Base-by-base conservation (phyloP, 2,888 invertebrate species). In the Hololepta plana region DNA sequence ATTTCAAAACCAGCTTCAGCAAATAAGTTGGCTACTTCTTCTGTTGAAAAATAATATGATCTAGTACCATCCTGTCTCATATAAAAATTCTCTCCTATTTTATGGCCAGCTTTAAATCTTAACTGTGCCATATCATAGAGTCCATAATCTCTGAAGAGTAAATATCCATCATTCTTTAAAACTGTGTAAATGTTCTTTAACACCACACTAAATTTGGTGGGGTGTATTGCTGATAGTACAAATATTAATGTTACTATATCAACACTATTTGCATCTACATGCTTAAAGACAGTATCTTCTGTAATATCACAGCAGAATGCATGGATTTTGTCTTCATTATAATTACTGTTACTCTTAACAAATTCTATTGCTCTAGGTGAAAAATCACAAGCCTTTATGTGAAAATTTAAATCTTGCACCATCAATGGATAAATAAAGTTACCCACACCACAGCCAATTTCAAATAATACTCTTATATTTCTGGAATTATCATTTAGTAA, bases 21-120 rank as follows among this genome's bases (percentile, higher is more conserved):
- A 45, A 87, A 81, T 7, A 93, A 35, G 4, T 60, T 45, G 1
- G 53, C 47, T 0, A 90, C 46, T 46, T 77, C 73, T 20, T 81
- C 74, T 38, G 67, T 57, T 0, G 76, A 68, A 45, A 84, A 88
- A 44, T 80, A 88, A 46, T 81, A 88, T 36, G 47, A 74, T 69
- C 90, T 70, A 0, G 95, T 96, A 1, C 93, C 93, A 66, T 98
- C 96, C 52, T 95, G 95, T 10, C 96, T 60, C 64, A 88, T 81
- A 48, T 96, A 98, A 40, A 91, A 81, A 48, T 90, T 84, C 3
- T 95, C 90, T 0, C 71, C 55, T 25, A 96, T 80, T 53, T 95
- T 93, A 46, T 85, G 76, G 0, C 91, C 93, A 0, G 87, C 71
- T 34, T 84, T 80, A 49, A 98, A 98, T 16, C 96, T 62, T 25